Evolutionary conservation across 2,113 vertebrate species (phyloP).

Genomic region (Capricornis sumatraensis): DNA sequence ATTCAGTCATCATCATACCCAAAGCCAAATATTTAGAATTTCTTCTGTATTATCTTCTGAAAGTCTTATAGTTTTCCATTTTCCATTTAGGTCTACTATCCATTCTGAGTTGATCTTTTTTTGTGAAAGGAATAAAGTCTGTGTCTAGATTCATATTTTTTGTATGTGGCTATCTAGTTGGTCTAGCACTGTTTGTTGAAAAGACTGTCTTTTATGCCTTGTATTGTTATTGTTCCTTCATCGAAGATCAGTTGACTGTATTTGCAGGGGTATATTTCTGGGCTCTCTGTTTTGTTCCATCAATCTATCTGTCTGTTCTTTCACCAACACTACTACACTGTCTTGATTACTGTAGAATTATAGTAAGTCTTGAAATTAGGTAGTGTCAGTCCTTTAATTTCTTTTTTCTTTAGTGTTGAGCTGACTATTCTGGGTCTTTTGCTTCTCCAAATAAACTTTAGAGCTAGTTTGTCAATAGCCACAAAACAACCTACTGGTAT

Average conservation of each 20-base stretch:
- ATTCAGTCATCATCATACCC: background rate
- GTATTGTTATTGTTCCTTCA: background rate
- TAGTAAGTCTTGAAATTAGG: background rate
- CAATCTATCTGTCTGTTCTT: background rate
- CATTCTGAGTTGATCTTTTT: background rate
- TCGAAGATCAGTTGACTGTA: background rate
- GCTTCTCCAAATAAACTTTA: background rate
- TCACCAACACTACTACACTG: background rate
- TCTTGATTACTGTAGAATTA: background rate
- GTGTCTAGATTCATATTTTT: background rate
- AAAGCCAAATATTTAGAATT: background rate
- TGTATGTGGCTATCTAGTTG: background rate
- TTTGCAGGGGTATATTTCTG: background rate
- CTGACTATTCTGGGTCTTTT: background rate
- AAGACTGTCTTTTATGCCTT: background rate
- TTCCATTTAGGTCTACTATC: background rate
- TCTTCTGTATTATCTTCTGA: background rate
- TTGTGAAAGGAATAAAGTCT: background rate
- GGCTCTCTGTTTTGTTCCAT: background rate
- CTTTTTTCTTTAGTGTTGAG: background rate
- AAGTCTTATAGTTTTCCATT: background rate
- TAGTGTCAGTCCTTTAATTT: background rate
- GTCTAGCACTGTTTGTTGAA: background rate
- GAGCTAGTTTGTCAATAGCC: background rate
- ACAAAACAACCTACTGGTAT: background rate